Evolutionary conservation across 2,888 invertebrate genomes (phyloP), one percentile per base, ranked within the genome.

Genomic region (Pomacea canaliculata): DNA sequence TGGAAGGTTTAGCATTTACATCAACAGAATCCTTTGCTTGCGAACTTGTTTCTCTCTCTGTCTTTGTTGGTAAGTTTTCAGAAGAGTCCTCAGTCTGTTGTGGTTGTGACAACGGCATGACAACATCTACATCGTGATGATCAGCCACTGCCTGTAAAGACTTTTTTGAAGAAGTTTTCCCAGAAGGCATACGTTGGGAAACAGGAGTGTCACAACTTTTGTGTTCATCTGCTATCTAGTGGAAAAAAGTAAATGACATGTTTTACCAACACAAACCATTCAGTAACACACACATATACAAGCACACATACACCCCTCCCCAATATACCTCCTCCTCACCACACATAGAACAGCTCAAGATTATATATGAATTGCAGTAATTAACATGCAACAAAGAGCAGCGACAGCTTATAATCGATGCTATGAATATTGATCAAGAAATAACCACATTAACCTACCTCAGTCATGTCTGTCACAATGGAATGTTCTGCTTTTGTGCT

Each of bases 381-480:
- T 56, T 7, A 56, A 56, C 51, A 56, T 56, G 7, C 51, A 13
- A 56, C 16, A 10, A 56, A 56, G 8, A 56, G 51, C 51, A 56
- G 51, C 8, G 16, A 16, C 12, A 56, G 12, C 51, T 56, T 56
- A 16, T 56, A 10, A 56, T 56, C 12, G 8, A 56, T 4, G 16
- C 51, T 56, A 16, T 56, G 16, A 56, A 37, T 37, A 1, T 37
- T 5, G 37, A 37, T 37, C 37, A 37, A 56, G 16, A 56, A 56
- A 10, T 16, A n/a, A 19, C 7, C 27, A 70, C 37, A 9, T 48
- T 13, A 23, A 46, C 63, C 70, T 68, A 80, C 81, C 79, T 75
- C 76, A 27, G 81, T 80, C 60, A 77, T 74, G 71, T 81, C 79
- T 8, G 81, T 81, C 60, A 76, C 63, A 12, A 75, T 77, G n/a